Evolutionary conservation across 2,113 vertebrate species (phyloP), one percentile per base, ranked within the genome.

Genomic region (Apteryx owenii): DNA sequence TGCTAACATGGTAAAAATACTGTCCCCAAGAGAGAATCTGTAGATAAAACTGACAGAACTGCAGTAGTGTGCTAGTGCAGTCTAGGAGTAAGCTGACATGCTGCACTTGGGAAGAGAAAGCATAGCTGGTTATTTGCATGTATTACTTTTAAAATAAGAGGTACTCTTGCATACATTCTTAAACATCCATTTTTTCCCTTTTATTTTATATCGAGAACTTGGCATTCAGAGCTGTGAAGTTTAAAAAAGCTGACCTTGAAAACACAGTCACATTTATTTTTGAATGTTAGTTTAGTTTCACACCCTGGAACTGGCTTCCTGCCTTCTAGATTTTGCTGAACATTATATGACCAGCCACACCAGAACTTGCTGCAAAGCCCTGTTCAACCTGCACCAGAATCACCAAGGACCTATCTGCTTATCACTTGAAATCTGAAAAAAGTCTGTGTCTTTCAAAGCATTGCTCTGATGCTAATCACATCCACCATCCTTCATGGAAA

Each of bases 221-320:
- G 77, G 83, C 69, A 71, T 90, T 72, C 64, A 61, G 78, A 61
- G 82, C 92, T 90, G 82, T 8, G 54, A 88, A 48, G 90, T 94
- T 96, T 93, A 93, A 96, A 96, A 96, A 95, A 95, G 85, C 85
- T 90, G 93, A 95, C 95, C 96, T 88, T 81, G 92, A 97, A 96
- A 96, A 69, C 8, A 64, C 7, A 90, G 92, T 42, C 95, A 87
- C 91, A 81, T 93, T 98, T 96, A 91, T 93, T 95, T 71, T 66
- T 93, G 85, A 97, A 78, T 81, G 54, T 76, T 85, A 93, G 82
- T 83, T 92, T 87, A 94, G 58, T 88, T 95, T 92, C 88, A 86
- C 54, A 89, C 89, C 85, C 95, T 91, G 78, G n/a, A 77, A 97
- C 60, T 48, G 19, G 92, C 83, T 96, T 92, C 95, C 95, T 92